Base-by-base conservation (phyloP, 2,888 invertebrate genomes). In the Napeogenes inachia region DNA sequence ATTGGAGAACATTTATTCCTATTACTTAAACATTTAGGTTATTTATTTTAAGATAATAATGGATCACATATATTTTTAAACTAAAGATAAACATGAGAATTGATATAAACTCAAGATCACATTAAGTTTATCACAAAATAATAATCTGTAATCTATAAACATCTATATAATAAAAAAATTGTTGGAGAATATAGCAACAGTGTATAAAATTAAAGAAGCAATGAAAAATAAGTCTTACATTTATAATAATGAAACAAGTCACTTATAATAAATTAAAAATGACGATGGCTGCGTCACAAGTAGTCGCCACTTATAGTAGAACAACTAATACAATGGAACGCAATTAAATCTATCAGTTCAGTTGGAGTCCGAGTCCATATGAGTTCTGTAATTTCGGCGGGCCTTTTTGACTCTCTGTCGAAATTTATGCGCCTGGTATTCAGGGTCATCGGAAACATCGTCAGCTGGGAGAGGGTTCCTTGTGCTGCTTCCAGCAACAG, bases 351-450 rank as follows among this genome's bases (percentile, higher is more conserved):
- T 76, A 77, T 60, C 74, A 78, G 74, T 79, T 88, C 82, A 89
- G 79, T 93, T 93, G 56, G 93, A 94, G 76, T 94, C 94, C 0
- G 94, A 93, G 68, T 93, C 93, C 79, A 93, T 91, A 72, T 92
- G 93, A 77, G 89, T 92, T 71, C 93, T 89, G 77, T 93, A 92
- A 77, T 93, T 93, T 63, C 93, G 85, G 5, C 93, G 87, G 1
- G 92, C 92, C 70, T 92, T 92, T 75, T 93, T 92, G 47, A 93
- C 89, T 53, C 93, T 89, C 66, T 93, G 93, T 59, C 91, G 82
- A 71, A 92, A 92, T 69, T 91, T 91, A 55, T 90, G 76, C 6
- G 89, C 87, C 64, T 89, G 89, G 71, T 87, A 91, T 47, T 92
- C 92, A 0, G 84, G 83, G 55, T 90, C 89, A 59, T 88, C 89